Percentiles rank a stretch among this genome's conserved stretches.
Evolutionary conservation across 2,888 invertebrate species (phyloP).

Genomic region (Falcaria lacertinaria): DNA sequence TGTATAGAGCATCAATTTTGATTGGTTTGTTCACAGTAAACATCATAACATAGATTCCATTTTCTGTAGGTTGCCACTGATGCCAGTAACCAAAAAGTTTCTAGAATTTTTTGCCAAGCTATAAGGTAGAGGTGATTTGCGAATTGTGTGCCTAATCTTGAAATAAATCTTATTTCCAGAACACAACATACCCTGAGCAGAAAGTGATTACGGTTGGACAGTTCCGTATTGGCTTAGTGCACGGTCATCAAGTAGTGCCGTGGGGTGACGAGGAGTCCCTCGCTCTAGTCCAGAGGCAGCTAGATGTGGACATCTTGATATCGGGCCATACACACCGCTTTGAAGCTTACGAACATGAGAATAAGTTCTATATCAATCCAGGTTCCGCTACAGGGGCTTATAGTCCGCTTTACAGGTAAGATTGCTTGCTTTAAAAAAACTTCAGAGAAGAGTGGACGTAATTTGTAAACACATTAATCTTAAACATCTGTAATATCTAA

Average conservation of each 20-base stretch:
- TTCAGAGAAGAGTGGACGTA: not conserved
- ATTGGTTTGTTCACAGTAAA: too few species aligned
- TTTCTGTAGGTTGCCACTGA: too few species aligned
- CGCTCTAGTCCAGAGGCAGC: slow-evolving; percentile 95
- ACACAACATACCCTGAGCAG: slow-evolving; percentile 95
- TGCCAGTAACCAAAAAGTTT: too few species aligned
- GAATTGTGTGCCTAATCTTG: too few species aligned
- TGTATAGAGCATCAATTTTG: too few species aligned
- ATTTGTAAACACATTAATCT: too few species aligned
- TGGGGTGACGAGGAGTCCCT: slow-evolving; percentile 97
- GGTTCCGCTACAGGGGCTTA: slow-evolving; percentile 99
- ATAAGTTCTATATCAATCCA: slow-evolving; percentile 99
- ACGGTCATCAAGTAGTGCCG: slow-evolving; percentile 99
- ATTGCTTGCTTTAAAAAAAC: slow-evolving; percentile 24
- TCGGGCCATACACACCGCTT: slow-evolving; percentile 99
- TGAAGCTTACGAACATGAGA: slow-evolving; percentile 98
- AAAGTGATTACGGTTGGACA: slow-evolving; percentile 99
- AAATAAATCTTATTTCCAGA: slow-evolving; percentile 82
- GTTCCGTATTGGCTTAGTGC: slow-evolving; percentile 97
- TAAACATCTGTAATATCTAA: too few species aligned
- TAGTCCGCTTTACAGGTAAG: slow-evolving; percentile 92
- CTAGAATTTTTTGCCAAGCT: too few species aligned
- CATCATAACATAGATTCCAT: too few species aligned
- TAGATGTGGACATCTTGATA: slow-evolving; percentile 99
- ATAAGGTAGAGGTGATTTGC: too few species aligned